Base-by-base conservation (phyloP, 2,888 invertebrate species). In the Orthosia cruda region DNA sequence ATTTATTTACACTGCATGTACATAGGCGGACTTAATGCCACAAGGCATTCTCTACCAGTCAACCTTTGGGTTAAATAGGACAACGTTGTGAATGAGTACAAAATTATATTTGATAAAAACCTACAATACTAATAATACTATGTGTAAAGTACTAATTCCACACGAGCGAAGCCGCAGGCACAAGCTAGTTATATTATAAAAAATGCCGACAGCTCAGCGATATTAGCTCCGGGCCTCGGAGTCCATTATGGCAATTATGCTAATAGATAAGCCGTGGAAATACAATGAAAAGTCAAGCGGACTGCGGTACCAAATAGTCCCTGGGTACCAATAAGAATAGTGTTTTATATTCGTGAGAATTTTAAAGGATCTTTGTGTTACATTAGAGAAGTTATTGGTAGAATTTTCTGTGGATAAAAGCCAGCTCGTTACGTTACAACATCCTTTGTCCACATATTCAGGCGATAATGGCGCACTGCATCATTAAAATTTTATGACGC, bases 231-330 rank as follows among this genome's bases (percentile, higher is more conserved):
- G 65, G 69, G 20, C 68, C 52, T 58, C 20, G 1, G 78, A 45
- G 86, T 52, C 63, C 63, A 69, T 84, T 68, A 45, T 52, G 79
- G 26, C 78, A 78, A 78, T 85, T 83, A 83, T 86, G 84, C 61
- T 73, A 83, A 85, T 73, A 86, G 84, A 86, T 86, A 85, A 85
- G 83, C 67, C 59, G 45, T 45, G 77, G 62, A 58, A 71, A 59
- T 77, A 69, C 57, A 58, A 77, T 57, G 63, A n/a, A 15, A 67
- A 67, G 18, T 57, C 55, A 45, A 57, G 50, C 61, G 52, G 45
- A 40, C 57, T 62, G 54, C 50, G 76, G 54, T 69, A 23, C 54
- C 52, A 59, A 63, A 32, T 47, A 63, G 59, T 54, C 86, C 63
- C 80, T 5, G 0, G 55, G 49, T 20, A 54, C 47, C 40, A 83